Evolutionary conservation across 2,797 vertebrate genomes (phyloP), one percentile per base, ranked within the genome.

Genomic region (Hoplostethus atlanticus): DNA sequence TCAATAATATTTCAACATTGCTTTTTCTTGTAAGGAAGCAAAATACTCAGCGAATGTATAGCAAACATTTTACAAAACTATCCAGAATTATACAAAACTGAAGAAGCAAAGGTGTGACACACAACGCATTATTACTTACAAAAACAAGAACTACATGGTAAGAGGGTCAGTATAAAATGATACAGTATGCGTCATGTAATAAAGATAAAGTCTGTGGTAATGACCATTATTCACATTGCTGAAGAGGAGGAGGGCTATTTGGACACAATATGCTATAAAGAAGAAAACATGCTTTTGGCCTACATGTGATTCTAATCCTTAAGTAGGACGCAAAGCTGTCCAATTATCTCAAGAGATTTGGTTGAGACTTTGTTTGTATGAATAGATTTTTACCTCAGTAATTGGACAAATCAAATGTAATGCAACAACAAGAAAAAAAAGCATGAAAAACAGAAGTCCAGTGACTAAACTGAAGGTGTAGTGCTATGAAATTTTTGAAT

Each of bases 51-150:
- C 86, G 79, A 90, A 90, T 90, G 85, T 90, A 86, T 89, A 88
- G 86, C 90, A 87, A 91, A 91, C 85, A 91, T 81, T 94, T 92
- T 91, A 91, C 83, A 92, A 93, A 92, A 91, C 92, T 90, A 93
- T 86, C 83, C 89, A 88, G 88, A 92, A 91, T 92, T 90, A 90
- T 92, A 93, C 88, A 92, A 94, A 93, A 92, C 87, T 84, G 73
- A 87, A 73, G 75, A 90, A 91, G 87, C 83, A 87, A 88, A 90
- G 72, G 81, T 79, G 68, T 87, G 86, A 88, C 88, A 92, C 87
- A 84, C 68, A 60, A 86, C 75, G 74, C 73, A 84, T 86, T 88
- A 89, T 92, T 90, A 88, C 90, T 81, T 76, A 86, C 88, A 91
- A 82, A 84, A 79, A 83, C 28, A 90, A 87, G 80, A 86, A 88